Base-by-base conservation (phyloP, 2,113 vertebrate species). In the Bufo gargarizans region DNA sequence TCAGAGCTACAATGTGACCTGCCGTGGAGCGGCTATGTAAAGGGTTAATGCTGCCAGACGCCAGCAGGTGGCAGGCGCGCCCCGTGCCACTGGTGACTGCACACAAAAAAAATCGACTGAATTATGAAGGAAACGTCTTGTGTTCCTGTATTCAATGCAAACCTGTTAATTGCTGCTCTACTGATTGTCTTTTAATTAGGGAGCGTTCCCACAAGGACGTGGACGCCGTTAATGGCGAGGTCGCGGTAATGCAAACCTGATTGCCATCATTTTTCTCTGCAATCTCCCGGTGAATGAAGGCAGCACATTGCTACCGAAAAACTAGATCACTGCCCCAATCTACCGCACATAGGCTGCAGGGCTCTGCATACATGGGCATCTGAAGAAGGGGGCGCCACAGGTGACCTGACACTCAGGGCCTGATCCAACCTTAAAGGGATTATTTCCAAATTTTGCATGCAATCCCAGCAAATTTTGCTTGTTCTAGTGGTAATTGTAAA, bases 151-250 rank as follows among this genome's bases (percentile, higher is more conserved):
- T 58, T 85, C 69, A 49, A 85, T 76, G 61, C 76, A 69, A 84
- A 84, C 61, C 58, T 86, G 71, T 86, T 77, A 86, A 77, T 77
- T 77, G 84, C 56, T 12, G 71, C 53, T 77, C 55, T n/a, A 61
- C 71, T 86, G 72, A 86, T 86, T 86, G 84, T 77, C 55, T 86
- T 74, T 86, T 86, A 86, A 86, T 86, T 85, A 80, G 71, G 50
- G 84, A 76, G 61, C 17, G 56, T 53, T 76, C 71, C 69, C 84
- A 59, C 71, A 76, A 85, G 84, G 67, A 67, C 84, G n/a, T 11
- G 14, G 71, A 53, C 45, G 55, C 22, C n/a, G 14, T 33, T 84
- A 72, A 58, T 43, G 69, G 67, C 83, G 47, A 85, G 84, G 84
- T 85, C 76, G 61, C 71, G 77, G 72, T 77, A 77, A 69, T 71